Base-by-base conservation (phyloP, 2,888 invertebrate genomes). In the Ellobium chinense region DNA sequence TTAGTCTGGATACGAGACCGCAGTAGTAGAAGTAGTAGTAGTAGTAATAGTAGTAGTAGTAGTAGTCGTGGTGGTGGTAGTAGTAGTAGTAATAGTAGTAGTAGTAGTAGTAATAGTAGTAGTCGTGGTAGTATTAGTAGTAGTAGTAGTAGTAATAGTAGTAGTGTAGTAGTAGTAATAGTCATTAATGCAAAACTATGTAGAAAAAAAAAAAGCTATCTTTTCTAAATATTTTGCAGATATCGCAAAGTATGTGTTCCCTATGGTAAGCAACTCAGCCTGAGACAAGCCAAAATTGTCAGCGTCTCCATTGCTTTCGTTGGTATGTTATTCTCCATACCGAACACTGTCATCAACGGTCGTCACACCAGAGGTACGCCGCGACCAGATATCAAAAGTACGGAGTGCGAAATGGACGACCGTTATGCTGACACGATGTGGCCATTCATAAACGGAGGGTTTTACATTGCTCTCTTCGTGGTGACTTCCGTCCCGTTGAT, bases 381-480 rank as follows among this genome's bases (percentile, higher is more conserved):
- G 7, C 29, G 63, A 2, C 46, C 78, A 18, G 70, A 63, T 18
- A 46, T 78, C 34, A 0, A 29, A 1, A 70, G 39, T 1, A 46
- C 39, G 46, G 70, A 78, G 46, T 78, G 78, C 37, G 37, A 39
- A 2, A 39, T 21, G n/a, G 69, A 69, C 24, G 78, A 78, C 54
- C 4, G 21, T 9, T 78, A 39, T 27, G 34, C 21, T 0, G 63
- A 70, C 46, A 78, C 78, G 1, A 70, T 78, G 2, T 78, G 70
- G 70, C 78, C 78, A 24, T 1, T 69, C 4, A n/a, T 78, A 1
- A 78, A 70, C 66, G 46, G 34, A 27, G 77, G 58, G 4, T 77
- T 77, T 65, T 77, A 69, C 36, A 37, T 77, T 3, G 1, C 69
- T 2, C 29, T 77, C 3, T 77, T 60, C 56, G 0, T 69, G 5